Base-by-base conservation (phyloP, 2,113 vertebrate genomes). In the Panurus biarmicus region DNA sequence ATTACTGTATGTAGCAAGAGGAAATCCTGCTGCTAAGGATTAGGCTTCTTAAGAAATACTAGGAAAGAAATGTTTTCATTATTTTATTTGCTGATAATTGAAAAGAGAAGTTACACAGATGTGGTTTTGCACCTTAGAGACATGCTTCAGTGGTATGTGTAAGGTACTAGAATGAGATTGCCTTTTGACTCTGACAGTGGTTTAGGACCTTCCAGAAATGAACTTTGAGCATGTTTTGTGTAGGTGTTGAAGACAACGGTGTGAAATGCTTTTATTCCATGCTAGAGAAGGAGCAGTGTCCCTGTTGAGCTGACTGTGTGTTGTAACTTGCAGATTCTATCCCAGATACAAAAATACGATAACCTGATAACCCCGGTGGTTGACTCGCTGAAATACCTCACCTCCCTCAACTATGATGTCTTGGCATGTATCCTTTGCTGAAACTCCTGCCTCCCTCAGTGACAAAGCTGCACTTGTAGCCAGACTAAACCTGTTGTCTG, bases 381-480 rank as follows among this genome's bases (percentile, higher is more conserved):
- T 93, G 99, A 99, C 96, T 99, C 99, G 17, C 97, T 99, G 97
- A 99, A 99, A 98, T 99, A 99, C 98, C 99, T 99, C 98, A 99
- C 99, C 90, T 99, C 99, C 0, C 98, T 99, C 95, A 99, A 99
- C 98, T 99, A 99, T 3, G 99, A 99, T 92, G 98, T 99, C 87
- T 97, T 99, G 97, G 99, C 99, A n/a, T 99, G 99, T 99, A 99
- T 99, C 99, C 99, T 99, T 97, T 87, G 45, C 23, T 69, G 23
- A 50, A 45, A 74, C 56, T 45, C 18, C 0, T 64, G 1, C 3
- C 1, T 69, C 75, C 24, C 12, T 72, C 84, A 48, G 3, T 72
- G 60, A 10, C 50, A 12, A 38, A 61, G 10, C 26, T 77, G 28
- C 42, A 45, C 3, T 22, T 78, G 23, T 60, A 73, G 48, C 12